A percentile compares a stretch with the other conserved stretches of the same genome.
These are phyloP conservation scores for Chlorospingus flavigularis DNA, from an alignment of 2,797 vertebrate species.

Conservation along the genomic window DNA sequence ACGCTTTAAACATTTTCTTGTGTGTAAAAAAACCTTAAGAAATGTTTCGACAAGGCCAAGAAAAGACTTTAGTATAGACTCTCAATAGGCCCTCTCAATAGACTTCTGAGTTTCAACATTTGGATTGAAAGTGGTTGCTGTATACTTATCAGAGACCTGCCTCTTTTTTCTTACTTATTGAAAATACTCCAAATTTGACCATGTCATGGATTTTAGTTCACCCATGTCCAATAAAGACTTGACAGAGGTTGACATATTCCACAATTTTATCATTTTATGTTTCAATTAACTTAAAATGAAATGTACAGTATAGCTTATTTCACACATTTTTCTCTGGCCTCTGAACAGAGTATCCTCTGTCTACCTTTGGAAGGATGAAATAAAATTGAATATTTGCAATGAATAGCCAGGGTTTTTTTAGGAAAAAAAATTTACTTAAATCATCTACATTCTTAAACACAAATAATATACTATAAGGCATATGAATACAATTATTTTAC, in stretches of 20 bases:
- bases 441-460: not conserved
- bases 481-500: not conserved
- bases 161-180: not conserved
- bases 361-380: not conserved
- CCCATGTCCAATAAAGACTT: not conserved
- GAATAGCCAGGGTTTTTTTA: accelerated
- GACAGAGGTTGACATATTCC: not conserved
- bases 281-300: constrained; percentile 38
- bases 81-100: not conserved
- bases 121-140: not conserved
- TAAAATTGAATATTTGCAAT: not conserved
- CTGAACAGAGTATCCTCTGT: not conserved
- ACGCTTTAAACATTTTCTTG: not conserved
- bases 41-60: not conserved
- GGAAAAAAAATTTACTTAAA: not conserved
- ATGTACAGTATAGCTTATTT: not conserved
- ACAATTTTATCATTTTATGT: constrained; percentile 4
- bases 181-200: not conserved
- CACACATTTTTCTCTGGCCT: not conserved
- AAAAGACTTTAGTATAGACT: not conserved
- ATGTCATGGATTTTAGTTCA: not conserved
- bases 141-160: not conserved
- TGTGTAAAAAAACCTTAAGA: not conserved
- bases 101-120: not conserved
- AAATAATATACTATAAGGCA: not conserved